These are phyloP conservation scores for Epistrophe eligans DNA, from an alignment of 2,888 invertebrate species.

Conservation along the genomic window DNA sequence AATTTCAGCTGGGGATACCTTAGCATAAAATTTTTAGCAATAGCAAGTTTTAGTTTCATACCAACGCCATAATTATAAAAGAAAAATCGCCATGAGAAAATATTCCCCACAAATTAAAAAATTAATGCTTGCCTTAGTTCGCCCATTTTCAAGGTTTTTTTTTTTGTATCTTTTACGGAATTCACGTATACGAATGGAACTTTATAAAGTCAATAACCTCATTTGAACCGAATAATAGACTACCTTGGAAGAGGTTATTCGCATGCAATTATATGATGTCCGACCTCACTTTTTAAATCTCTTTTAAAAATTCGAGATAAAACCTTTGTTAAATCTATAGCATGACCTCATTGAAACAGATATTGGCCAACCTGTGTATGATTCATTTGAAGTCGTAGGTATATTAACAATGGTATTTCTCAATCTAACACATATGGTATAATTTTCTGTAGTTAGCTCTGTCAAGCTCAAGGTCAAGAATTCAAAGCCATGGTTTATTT, in stretches of 20 bases:
- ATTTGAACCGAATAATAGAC: neutral
- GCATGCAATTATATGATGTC: neutral
- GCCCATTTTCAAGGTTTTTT: neutral
- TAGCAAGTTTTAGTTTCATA: neutral
- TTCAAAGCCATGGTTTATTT: conserved; percentile 32
- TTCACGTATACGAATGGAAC: neutral
- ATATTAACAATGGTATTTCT: conserved; percentile 3
- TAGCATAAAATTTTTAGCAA: too few relatives aligned
- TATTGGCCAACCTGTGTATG: neutral
- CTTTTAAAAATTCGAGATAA: neutral
- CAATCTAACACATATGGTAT: neutral
- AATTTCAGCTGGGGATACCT: too few relatives aligned
- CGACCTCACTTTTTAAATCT: neutral
- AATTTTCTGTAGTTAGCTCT: neutral
- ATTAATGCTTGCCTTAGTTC: neutral
- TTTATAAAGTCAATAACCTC: conserved; percentile 14
- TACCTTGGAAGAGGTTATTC: conserved; percentile 29
- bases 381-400: neutral
- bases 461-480: conserved; percentile 70
- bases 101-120: neutral
- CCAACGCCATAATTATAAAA: neutral
- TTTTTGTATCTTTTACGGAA: neutral
- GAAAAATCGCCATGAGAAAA: neutral
- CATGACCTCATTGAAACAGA: conserved; percentile 13
- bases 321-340: neutral